These are phyloP conservation scores for Dascyllus trimaculatus DNA, from an alignment of 2,113 vertebrate species.

Conservation along the genomic window DNA sequence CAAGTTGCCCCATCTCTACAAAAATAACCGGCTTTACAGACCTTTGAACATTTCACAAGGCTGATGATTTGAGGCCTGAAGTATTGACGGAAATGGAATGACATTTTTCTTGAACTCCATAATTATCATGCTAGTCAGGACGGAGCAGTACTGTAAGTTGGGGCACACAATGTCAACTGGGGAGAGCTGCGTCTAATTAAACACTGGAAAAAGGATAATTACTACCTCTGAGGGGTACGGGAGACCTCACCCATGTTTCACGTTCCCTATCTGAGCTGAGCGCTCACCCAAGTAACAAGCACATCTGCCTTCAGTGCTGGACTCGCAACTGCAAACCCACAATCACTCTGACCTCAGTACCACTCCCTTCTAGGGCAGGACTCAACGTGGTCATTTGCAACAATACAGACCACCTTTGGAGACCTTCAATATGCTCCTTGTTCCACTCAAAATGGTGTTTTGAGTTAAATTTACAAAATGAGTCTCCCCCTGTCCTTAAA, in stretches of 20 bases:
- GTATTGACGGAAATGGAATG: conserved; percentile 62
- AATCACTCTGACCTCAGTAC: conserved; percentile 67
- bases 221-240: conserved; percentile 50
- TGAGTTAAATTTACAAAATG: background rate
- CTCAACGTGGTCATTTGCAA: conserved; percentile 57
- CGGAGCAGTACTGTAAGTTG: conserved; percentile 47
- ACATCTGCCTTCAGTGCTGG: conserved; percentile 59
- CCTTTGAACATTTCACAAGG: conserved; percentile 66
- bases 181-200: conserved; percentile 74
- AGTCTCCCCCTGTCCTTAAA: background rate
- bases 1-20: conserved; percentile 32
- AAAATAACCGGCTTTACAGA: conserved; percentile 62
- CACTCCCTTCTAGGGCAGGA: conserved; percentile 67
- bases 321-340: conserved; percentile 58
- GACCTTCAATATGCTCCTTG: conserved; percentile 2
- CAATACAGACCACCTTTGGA: conserved; percentile 66
- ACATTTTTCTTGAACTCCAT: conserved; percentile 56
- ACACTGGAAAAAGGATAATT: conserved; percentile 71
- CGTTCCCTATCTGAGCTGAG: conserved; percentile 41
- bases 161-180: conserved; percentile 53
- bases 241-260: conserved; percentile 75
- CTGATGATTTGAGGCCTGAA: conserved; percentile 72
- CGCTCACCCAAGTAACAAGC: conserved; percentile 52
- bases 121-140: conserved; percentile 65
- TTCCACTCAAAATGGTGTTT: background rate